These are phyloP conservation scores for Styela clava DNA, from an alignment of 23 tunicate genomes.

Conservation along the genomic window DNA sequence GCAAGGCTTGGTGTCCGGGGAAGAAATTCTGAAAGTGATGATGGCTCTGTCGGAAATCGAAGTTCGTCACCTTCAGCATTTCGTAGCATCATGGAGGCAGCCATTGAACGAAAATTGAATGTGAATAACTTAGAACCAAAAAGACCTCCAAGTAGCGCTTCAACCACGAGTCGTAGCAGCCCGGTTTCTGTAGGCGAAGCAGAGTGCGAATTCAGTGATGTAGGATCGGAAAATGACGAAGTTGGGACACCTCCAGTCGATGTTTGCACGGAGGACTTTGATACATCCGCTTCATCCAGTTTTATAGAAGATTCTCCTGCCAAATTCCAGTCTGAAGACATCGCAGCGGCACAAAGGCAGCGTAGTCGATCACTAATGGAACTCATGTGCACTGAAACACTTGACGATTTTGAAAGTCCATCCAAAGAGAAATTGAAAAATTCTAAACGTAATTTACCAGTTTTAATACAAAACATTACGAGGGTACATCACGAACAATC, in stretches of 20 bases:
- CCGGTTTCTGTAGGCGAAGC: conserved; percentile 8
- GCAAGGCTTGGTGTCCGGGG: background rate
- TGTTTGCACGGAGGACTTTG: background rate
- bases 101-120: conserved; percentile 61
- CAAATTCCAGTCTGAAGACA: background rate
- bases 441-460: conserved; percentile 2
- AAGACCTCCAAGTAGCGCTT: conserved; percentile 2
- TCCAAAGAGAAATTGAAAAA: conserved; percentile 32
- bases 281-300: background rate
- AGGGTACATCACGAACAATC: conserved; percentile 13
- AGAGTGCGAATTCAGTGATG: conserved; percentile 11
- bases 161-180: conserved; percentile 7
- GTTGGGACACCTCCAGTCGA: conserved; percentile 1
- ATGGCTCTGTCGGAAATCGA: conserved; percentile 12
- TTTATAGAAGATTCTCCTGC: background rate
- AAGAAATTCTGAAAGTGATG: conserved; percentile 31
- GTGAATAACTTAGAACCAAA: conserved; percentile 33
- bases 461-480: conserved; percentile 23
- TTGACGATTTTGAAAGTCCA: conserved; percentile 32
- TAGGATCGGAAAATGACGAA: background rate
- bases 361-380: conserved; percentile 43
- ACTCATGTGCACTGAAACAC: conserved; percentile 71
- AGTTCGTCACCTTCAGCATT: conserved; percentile 51
- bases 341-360: background rate
- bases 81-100: conserved; percentile 59